Evolutionary conservation across 1,140 invertebrate species (phyloP).

Genomic region (Drosophila arizonae): DNA sequence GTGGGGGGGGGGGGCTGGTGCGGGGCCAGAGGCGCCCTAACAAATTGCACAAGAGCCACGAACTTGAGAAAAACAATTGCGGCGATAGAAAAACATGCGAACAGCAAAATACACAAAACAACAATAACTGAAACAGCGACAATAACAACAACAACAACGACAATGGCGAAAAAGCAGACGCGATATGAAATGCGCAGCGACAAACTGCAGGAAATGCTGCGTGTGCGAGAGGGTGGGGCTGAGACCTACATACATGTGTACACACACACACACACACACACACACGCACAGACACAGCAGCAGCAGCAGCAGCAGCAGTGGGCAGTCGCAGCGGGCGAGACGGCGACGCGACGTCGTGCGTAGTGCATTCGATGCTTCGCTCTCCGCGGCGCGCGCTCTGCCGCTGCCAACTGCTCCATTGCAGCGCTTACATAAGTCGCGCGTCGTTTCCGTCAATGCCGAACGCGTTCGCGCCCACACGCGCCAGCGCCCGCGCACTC

Average conservation of each 20-base stretch:
- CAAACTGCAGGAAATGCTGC: conserved; percentile 65
- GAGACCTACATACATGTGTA: neutral
- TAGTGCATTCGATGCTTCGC: conserved; percentile 43
- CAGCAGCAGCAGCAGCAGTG: neutral
- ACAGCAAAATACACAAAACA: conserved; percentile 30
- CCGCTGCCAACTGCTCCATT: neutral
- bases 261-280: neutral
- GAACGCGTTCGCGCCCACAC: conserved; percentile 41
- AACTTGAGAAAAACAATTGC: conserved; percentile 78
- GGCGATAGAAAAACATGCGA: conserved; percentile 76
- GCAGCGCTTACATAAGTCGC: conserved; percentile 63
- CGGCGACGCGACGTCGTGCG: conserved; percentile 37
- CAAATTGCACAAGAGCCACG: conserved; percentile 74
- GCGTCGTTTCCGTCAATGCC: conserved; percentile 69
- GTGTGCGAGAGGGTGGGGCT: conserved; percentile 13
- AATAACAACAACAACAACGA: conserved; percentile 19
- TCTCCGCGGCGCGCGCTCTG: conserved; percentile 16
- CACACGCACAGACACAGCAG: neutral
- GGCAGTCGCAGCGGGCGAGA: neutral
- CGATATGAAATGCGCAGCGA: conserved; percentile 58
- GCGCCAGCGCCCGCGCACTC: conserved; percentile 21
- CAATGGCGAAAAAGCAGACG: conserved; percentile 17
- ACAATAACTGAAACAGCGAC: conserved; percentile 18
- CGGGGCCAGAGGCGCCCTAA: conserved; percentile 26
- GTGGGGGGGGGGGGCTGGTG: too few species aligned